Base-by-base conservation (phyloP, 2,797 vertebrate species). In the Ctenosaura bakeri region DNA sequence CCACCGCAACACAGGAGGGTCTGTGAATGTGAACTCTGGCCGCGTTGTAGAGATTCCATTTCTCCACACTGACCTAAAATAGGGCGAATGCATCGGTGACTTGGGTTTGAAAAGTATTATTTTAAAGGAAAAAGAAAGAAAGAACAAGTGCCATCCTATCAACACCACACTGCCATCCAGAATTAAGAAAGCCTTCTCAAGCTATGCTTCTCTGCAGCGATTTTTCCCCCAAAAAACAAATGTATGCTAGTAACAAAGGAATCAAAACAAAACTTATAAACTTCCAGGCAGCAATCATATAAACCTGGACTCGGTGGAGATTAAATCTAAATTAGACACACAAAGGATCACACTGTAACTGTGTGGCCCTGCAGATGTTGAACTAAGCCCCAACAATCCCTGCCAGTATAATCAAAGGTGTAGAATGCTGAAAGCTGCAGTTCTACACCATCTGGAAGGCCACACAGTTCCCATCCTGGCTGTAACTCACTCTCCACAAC, bases 41-140 rank as follows among this genome's bases (percentile, higher is more conserved):
- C 1, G 98, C 97, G 87, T 99, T 99, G 96, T 97, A 98, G 95
- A 99, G 98, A 96, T 97, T 98, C 99, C 98, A 99, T 90, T 98
- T 99, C 93, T 99, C 99, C 90, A 99, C 98, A 0, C 97, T 98
- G 95, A 99, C 93, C 98, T 99, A 94, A 83, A 92, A 95, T 62
- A 94, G 89, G 62, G 8, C 0, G 74, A 95, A 91, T n/a, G 73
- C 12, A 85, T 16, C 32, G 24, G 59, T 83, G 88, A 90, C 26
- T 91, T 76, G 24, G 38, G 88, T 26, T 10, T 1, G 80, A 91
- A 94, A 90, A 24, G 42, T 3, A 35, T 6, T 20, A 3, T n/a
- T 29, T 35, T 24, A 38, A 66, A 66, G 2, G 1, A 77, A 16
- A 7, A 2, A 1, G 13, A 66, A 52, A 18, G 54, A 6, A 59